Conservation (phyloP, 2,113 vertebrate genomes). For the Ophthalmolycus amberensis region DNA sequence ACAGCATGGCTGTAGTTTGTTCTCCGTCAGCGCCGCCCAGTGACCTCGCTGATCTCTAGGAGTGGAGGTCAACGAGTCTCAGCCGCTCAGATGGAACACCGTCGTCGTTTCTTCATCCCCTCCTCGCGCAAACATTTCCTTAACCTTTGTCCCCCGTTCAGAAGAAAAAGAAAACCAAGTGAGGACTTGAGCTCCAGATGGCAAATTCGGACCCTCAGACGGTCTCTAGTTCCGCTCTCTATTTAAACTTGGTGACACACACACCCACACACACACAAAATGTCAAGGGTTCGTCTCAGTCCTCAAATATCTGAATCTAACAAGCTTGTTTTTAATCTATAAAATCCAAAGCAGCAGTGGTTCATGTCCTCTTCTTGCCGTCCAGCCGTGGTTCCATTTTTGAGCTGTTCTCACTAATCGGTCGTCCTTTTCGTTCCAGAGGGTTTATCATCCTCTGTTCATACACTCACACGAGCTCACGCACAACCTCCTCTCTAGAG, state of each 20-base stretch:
- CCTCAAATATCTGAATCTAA: conserved; percentile 23
- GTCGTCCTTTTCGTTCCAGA: conserved; percentile 55
- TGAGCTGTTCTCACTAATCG: conserved; percentile 59
- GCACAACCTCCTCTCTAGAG: conserved; percentile 65
- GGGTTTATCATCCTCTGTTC: conserved; percentile 71
- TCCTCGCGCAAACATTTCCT: conserved; percentile 20
- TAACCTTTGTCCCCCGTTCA: conserved; percentile 22
- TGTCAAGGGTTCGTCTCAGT: conserved; percentile 15
- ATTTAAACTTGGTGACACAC: conserved; percentile 27
- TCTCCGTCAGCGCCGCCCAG: conserved; percentile 56
- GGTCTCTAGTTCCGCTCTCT: conserved; percentile 13
- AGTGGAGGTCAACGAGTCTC: conserved; percentile 44
- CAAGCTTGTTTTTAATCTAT: conserved; percentile 28
- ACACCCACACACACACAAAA: background rate
- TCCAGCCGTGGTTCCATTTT: conserved; percentile 50
- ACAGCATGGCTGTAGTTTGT: conserved; percentile 77
- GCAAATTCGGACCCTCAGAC: conserved; percentile 45
- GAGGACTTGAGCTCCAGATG: conserved; percentile 26
- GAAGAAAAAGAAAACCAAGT: background rate
- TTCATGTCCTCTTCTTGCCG: conserved; percentile 52
- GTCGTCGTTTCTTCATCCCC: conserved; percentile 49
- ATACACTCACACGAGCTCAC: conserved; percentile 73
- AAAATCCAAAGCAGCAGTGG: conserved; percentile 57
- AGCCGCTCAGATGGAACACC: conserved; percentile 48
- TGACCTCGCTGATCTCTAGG: conserved; percentile 53